Percentiles rank a stretch among this genome's conserved stretches.
Evolutionary conservation across 2,113 vertebrate species (phyloP).

Genomic region (Notothenia rossii): DNA sequence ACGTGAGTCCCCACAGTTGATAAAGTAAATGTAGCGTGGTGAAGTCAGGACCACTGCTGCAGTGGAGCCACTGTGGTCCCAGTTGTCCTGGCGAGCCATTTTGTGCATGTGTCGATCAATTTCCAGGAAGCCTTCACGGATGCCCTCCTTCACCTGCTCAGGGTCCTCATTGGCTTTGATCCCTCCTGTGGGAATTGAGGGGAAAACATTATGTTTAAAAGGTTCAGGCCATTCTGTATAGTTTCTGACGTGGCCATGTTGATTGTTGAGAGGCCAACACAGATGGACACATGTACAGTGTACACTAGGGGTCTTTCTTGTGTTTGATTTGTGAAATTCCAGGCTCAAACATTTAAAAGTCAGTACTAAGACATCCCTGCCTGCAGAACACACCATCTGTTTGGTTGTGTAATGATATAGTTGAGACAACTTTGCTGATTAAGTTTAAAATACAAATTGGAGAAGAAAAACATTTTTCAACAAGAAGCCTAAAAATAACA

Average conservation of each 20-base stretch:
- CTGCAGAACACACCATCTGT: not conserved
- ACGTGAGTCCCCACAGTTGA: conserved; percentile 88
- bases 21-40: conserved; percentile 83
- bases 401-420: not conserved
- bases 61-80: conserved; percentile 85
- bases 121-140: conserved; percentile 80
- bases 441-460: not conserved
- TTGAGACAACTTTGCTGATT: not conserved
- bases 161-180: conserved; percentile 75
- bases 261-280: not conserved
- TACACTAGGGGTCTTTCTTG: not conserved
- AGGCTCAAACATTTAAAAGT: not conserved
- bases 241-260: not conserved
- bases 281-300: not conserved
- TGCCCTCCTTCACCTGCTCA: conserved; percentile 80
- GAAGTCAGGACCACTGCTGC: conserved; percentile 83
- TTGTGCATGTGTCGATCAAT: conserved; percentile 85
- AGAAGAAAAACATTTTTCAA: not conserved
- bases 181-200: conserved; percentile 61
- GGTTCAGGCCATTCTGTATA: not conserved
- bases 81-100: conserved; percentile 74
- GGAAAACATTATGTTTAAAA: conserved; percentile 1
- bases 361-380: not conserved
- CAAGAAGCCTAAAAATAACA: not conserved
- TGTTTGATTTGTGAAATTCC: not conserved